These are phyloP conservation scores for Zeus faber DNA, from an alignment of 2,113 vertebrate species.

Conservation along the genomic window DNA sequence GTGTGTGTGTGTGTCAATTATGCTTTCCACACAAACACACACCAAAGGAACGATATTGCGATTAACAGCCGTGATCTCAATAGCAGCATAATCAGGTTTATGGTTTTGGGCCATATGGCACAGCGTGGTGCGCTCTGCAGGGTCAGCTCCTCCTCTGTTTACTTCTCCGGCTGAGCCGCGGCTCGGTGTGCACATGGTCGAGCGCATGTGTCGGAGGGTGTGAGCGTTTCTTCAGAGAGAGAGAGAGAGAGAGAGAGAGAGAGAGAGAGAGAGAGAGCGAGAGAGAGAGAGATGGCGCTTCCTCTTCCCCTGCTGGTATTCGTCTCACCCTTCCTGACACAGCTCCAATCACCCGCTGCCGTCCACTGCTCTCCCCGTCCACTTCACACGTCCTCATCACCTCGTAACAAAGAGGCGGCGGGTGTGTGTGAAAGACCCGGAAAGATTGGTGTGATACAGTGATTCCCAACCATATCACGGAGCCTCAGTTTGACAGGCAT, in stretches of 20 bases:
- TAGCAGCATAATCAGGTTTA: background rate
- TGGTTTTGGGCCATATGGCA: background rate
- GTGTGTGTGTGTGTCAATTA: background rate
- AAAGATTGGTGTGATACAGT: too few species aligned
- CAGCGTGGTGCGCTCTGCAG: background rate
- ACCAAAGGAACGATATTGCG: too few species aligned
- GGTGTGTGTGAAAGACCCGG: too few species aligned
- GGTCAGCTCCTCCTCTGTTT: background rate
- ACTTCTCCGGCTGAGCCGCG: background rate
- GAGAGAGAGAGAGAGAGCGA: background rate
- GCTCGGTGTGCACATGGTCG: background rate
- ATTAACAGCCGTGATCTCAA: background rate
- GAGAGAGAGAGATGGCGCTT: slow-evolving; percentile 7
- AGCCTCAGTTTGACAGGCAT: too few species aligned
- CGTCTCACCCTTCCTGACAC: too few species aligned
- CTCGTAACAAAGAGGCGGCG: too few species aligned
- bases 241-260: background rate
- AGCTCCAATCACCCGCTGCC: too few species aligned
- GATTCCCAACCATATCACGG: too few species aligned
- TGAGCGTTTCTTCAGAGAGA: background rate
- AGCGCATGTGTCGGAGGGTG: too few species aligned
- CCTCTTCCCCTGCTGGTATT: slow-evolving; percentile 41
- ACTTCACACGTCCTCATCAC: too few species aligned
- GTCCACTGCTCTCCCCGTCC: slow-evolving; percentile 23
- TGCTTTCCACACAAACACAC: slow-evolving; percentile 27